Percentiles rank a stretch among this genome's conserved stretches.
These are phyloP conservation scores for Myripristis jacobus DNA, from an alignment of 2,797 vertebrate species.

Conservation along the genomic window DNA sequence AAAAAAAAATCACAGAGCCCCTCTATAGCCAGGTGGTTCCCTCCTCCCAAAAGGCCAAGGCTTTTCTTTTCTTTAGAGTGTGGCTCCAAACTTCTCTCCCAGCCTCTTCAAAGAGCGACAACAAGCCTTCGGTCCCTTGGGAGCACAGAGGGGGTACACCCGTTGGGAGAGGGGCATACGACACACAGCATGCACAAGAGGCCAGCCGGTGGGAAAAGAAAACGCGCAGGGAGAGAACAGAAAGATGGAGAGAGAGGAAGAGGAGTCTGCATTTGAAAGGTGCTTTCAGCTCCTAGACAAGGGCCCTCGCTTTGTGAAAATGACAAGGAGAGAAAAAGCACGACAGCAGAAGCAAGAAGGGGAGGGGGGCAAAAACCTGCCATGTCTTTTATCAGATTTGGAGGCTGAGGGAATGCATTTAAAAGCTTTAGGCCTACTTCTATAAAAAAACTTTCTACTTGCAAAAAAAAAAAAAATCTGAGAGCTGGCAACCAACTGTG, in stretches of 20 bases:
- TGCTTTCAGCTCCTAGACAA: constrained; percentile 76
- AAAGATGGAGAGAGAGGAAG: constrained; percentile 75
- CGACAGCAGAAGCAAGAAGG: constrained; percentile 58
- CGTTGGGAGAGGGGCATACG: constrained; percentile 75
- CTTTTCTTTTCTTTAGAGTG: constrained; percentile 83
- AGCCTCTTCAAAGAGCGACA: constrained; percentile 85
- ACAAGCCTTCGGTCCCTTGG: constrained; percentile 79
- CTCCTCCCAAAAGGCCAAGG: constrained; percentile 79
- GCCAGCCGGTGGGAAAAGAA: constrained; percentile 77
- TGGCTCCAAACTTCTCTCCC: constrained; percentile 81
- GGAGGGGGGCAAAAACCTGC: constrained; percentile 57
- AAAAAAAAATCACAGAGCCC: constrained; percentile 65
- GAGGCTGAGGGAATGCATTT: constrained; percentile 67
- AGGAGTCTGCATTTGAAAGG: constrained; percentile 78
- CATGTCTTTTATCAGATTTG: constrained; percentile 71
- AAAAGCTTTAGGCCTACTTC: constrained; percentile 70
- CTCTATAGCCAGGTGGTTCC: constrained; percentile 81
- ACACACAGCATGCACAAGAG: constrained; percentile 76
- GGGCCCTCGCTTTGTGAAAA: constrained; percentile 71
- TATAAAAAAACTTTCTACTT: constrained; percentile 57
- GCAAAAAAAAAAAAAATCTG: constrained; percentile 56
- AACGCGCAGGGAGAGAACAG: constrained; percentile 64
- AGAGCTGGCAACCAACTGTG: constrained; percentile 56
- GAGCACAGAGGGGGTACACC: constrained; percentile 79
- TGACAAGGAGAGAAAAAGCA: constrained; percentile 68